Base-by-base conservation (phyloP, 2,797 vertebrate genomes). In the Urocyon cinereoargenteus region DNA sequence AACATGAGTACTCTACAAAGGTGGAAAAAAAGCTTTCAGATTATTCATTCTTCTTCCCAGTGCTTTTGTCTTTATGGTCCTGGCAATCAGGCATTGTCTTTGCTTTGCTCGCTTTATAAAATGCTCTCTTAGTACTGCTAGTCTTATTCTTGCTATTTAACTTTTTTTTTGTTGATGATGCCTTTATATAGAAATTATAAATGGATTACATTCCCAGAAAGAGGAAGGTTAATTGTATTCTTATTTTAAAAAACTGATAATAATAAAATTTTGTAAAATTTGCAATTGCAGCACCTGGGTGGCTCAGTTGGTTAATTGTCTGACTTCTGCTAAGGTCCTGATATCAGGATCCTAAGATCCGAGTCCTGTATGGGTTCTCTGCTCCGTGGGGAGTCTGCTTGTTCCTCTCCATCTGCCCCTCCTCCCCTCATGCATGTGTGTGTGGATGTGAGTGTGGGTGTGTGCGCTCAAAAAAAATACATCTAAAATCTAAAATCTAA, bases 31-130 rank as follows among this genome's bases (percentile, higher is more conserved):
- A 61, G 68, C 49, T 91, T 82, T 95, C 59, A 86, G 34, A 70
- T 93, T 94, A 95, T 93, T 82, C 53, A 87, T 81, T 91, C 64
- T 81, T 66, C 34, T 96, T 95, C 77, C 86, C 68, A 90, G 31
- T 77, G 62, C 9, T 93, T 97, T 90, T 81, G 94, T 97, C 45
- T 96, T 90, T 78, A 93, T 51, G 53, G 5, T 26, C 9, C 66
- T 26, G 59, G 26, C 49, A 90, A 91, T 66, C 19, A 77, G 22
- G 21, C 8, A 40, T 82, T 94, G 36, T 91, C 77, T 96, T 90
- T 96, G 49, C 75, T 91, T 88, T 57, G 64, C 51, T 75, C 62
- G n/a, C 64, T 87, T 86, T 49, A 66, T 55, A 89, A 96, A 93
- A 90, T 77, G 53, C 59, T 86, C 26, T n/a, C 73, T 90, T 86